phyloP scores from a whole-genome alignment of 2,888 invertebrate genomes.

The Calephelis perditalis region DNA sequence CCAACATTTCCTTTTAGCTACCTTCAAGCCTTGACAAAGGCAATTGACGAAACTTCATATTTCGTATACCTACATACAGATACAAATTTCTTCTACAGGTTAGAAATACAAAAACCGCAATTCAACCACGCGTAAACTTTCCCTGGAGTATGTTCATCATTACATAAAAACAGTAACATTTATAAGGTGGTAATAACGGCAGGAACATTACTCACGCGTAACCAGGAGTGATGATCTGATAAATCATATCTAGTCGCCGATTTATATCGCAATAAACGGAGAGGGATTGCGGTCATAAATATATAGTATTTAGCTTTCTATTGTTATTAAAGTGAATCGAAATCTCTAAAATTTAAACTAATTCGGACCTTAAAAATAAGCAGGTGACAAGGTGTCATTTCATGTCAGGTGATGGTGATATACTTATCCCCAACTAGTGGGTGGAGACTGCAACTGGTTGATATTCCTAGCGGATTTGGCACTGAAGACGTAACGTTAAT shows the following conservation, averaged over 20 bases:
- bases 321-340: constrained; percentile 19
- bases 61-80: no score
- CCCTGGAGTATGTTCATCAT: constrained; percentile 6
- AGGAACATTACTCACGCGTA: constrained; percentile 62
- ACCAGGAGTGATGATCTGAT: constrained; percentile 72
- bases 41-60: no score
- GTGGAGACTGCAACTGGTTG: no score
- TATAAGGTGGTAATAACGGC: constrained; percentile 60
- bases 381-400: no score
- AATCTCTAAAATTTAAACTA: no score
- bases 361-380: no score
- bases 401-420: no score
- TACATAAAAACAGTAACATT: constrained; percentile 39
- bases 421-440: no score
- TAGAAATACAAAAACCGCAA: constrained; percentile 20
- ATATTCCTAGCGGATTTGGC: no score
- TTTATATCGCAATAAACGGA: constrained; percentile 71
- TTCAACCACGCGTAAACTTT: not conserved
- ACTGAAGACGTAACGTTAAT: no score
- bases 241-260: constrained; percentile 74
- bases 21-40: no score
- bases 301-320: constrained; percentile 59
- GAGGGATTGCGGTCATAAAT: constrained; percentile 62
- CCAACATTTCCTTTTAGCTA: no score
- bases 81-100: not conserved